phyloP scores from a whole-genome alignment of 2,888 invertebrate genomes.

The Agrotis clavis region DNA sequence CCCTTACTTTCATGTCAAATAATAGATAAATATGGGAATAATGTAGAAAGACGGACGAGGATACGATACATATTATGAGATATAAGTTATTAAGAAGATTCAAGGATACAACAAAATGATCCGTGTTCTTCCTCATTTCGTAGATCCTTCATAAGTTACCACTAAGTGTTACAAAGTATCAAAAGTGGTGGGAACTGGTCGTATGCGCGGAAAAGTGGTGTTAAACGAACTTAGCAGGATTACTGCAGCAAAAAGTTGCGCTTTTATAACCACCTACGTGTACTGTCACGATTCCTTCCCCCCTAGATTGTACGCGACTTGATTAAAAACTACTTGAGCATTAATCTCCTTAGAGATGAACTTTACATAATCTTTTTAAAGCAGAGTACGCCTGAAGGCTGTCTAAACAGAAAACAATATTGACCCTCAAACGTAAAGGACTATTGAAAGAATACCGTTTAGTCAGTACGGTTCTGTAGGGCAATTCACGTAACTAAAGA shows the following conservation, averaged over 20 bases:
- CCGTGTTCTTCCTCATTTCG: neutral
- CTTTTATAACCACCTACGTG: conserved; percentile 15
- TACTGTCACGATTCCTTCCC: conserved; percentile 6
- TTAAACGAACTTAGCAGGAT: conserved; percentile 34
- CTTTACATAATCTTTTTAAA: too few relatives aligned
- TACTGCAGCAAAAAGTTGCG: conserved; percentile 42
- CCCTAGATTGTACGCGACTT: conserved; percentile 25
- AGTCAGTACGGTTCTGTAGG: too few relatives aligned
- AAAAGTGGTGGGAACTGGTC: conserved; percentile 34
- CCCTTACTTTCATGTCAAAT: too few relatives aligned
- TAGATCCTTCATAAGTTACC: conserved; percentile 28
- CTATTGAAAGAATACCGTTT: too few relatives aligned
- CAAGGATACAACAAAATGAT: conserved; percentile 14
- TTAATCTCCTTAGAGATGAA: conserved; percentile 14
- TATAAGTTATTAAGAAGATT: neutral
- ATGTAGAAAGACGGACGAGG: too few relatives aligned
- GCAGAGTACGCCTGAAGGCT: too few relatives aligned
- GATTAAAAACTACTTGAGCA: conserved; percentile 50
- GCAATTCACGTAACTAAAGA: too few relatives aligned
- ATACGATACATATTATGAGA: too few relatives aligned
- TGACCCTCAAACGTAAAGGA: too few relatives aligned
- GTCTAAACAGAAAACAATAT: too few relatives aligned
- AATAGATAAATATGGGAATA: too few relatives aligned
- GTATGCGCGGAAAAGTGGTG: conserved; percentile 23
- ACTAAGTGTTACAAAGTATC: conserved; percentile 56